Conservation (phyloP, 2,113 vertebrate genomes). For the Osmerus mordax region DNA sequence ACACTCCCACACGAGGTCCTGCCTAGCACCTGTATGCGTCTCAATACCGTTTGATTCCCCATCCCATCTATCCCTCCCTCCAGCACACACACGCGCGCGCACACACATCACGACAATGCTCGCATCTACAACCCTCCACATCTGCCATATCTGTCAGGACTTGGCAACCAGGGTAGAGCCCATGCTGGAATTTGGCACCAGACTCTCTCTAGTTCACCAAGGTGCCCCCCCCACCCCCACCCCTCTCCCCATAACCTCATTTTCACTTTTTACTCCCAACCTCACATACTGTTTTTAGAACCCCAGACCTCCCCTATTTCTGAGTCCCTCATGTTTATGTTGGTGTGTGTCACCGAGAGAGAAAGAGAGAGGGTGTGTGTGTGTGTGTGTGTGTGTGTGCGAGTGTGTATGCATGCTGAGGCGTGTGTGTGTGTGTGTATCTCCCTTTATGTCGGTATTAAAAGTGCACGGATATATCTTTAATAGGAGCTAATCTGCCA, state of each 20-base stretch:
- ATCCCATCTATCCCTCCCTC: too few species aligned
- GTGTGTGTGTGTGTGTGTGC: constrained; percentile 1
- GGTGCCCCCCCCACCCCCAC: neutral
- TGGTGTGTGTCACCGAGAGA: too few species aligned
- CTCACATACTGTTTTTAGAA: too few species aligned
- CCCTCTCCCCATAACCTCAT: neutral
- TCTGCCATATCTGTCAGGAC: too few species aligned
- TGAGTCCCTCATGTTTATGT: neutral
- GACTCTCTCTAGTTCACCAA: neutral
- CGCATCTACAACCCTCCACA: too few species aligned
- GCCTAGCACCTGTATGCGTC: too few species aligned
- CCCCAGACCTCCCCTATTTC: neutral
- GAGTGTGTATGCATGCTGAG: neutral
- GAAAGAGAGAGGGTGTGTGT: neutral
- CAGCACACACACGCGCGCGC: too few species aligned
- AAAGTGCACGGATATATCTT: constrained; percentile 26
- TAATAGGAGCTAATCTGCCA: constrained; percentile 38
- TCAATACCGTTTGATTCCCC: too few species aligned
- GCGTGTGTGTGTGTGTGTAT: neutral
- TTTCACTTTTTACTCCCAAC: neutral
- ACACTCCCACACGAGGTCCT: neutral
- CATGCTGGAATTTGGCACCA: too few species aligned
- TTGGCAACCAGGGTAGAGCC: too few species aligned
- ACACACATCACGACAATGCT: too few species aligned
- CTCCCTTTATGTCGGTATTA: constrained; percentile 14